Evolutionary conservation across 2,113 vertebrate genomes (phyloP).

Genomic region (Thermophis baileyi): DNA sequence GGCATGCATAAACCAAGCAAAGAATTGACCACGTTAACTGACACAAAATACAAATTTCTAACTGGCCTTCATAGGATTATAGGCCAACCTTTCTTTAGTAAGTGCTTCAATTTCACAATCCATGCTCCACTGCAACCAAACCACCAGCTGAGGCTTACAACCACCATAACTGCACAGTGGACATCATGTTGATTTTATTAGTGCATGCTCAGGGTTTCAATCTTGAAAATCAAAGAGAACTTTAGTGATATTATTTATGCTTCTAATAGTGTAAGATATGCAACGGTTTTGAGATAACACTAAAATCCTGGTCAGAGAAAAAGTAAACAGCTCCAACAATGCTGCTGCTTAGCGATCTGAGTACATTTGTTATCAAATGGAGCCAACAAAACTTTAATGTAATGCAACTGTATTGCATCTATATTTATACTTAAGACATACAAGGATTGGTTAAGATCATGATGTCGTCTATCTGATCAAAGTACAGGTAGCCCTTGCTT

Average conservation of each 20-base stretch:
- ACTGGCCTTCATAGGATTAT: not conserved
- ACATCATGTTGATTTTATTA: not conserved
- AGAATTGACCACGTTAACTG: not conserved
- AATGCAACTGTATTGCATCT: not conserved
- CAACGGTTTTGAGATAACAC: not conserved
- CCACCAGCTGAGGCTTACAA: not conserved
- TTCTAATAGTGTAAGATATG: not conserved
- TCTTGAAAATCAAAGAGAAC: not conserved
- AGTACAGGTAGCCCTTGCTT: not conserved
- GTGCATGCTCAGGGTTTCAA: not conserved
- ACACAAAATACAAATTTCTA: not conserved
- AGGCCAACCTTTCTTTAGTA: not conserved
- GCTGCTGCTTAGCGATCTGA: not conserved
- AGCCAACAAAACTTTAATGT: not conserved
- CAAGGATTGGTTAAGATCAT: not conserved
- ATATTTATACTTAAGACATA: not conserved
- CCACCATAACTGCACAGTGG: not conserved
- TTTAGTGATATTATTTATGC: not conserved
- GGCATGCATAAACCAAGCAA: not conserved
- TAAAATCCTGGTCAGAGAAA: not conserved
- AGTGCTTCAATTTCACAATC: conserved; percentile 1
- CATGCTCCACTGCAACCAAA: not conserved
- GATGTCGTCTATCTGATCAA: not conserved
- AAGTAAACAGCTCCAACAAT: not conserved
- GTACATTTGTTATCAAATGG: not conserved